Base-by-base conservation (phyloP, 2,888 invertebrate genomes). In the Halictus quadricinctus region DNA sequence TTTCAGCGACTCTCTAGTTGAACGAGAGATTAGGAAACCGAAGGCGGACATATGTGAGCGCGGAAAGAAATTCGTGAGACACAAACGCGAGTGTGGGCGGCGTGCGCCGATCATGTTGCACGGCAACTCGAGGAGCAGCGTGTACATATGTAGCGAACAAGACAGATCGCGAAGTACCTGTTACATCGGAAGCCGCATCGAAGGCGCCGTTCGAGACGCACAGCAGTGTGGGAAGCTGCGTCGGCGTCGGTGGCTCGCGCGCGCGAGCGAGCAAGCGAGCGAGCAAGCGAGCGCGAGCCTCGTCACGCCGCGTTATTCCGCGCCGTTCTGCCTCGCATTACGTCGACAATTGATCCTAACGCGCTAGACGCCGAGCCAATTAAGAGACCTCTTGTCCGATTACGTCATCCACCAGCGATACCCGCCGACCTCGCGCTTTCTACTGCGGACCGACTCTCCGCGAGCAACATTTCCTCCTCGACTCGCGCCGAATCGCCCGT, bases 311-410 rank as follows among this genome's bases (percentile, higher is more conserved):
- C 72, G 84, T 84, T 84, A 74, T 74, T 54, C 72, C n/a, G 72
- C 78, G 64, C 83, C 81, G 81, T 84, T 84, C 81, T 84, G 82
- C 84, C 75, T 86, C 84, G 86, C 81, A 86, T 90, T 90, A 90
- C 91, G 88, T 88, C 88, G 89, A 90, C 92, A 92, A 92, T 92
- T 92, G 92, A 89, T 89, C 85, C 91, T 91, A 92, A 92, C 92
- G 91, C 91, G 91, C 89, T 91, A 91, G 92, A 92, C 92, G 91
- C 92, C 92, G 90, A 87, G 89, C 91, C 92, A 92, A 92, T 92
- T 92, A 91, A 91, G 91, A 90, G 86, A 86, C 85, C 88, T 90
- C 88, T 86, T 88, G 83, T 81, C 81, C 83, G 85, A 86, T 87
- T 85, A 87, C 88, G 88, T 85, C 89, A 89, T 75, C 85, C n/a